Base-by-base conservation (phyloP, 1,140 invertebrate species). In the Drosophila littoralis region DNA sequence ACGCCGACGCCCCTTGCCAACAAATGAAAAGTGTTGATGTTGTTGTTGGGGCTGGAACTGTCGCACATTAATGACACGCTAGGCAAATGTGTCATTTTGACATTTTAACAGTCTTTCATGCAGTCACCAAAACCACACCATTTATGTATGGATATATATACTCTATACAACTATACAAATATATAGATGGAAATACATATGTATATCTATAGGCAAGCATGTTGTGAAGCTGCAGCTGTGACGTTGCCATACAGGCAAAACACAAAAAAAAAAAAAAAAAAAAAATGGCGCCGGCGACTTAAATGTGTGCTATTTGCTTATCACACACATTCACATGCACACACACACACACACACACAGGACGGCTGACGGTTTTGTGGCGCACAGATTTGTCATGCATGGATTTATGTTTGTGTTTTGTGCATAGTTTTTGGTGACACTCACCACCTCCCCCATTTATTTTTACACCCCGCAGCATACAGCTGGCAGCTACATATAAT, bases 21-120 rank as follows among this genome's bases (percentile, higher is more conserved):
- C 67, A 78, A 84, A 81, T 86, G 71, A 86, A 85, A 85, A 84
- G 13, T 38, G 10, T 38, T 48, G 36, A 42, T 59, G 46, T 28
- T 50, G 43, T 32, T 60, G 46, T 40, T 57, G 54, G 60, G 51
- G 60, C 58, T 52, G 58, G 15, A 74, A 70, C 83, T 89, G 84
- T 89, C 77, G 84, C 84, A 89, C 89, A 88, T 88, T 88, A 88
- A 88, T 88, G 84, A 89, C 85, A 89, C 81, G 80, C 85, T 89
- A 89, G 84, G 84, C 84, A 89, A 89, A 89, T 89, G 81, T 89
- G 84, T 89, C 84, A 89, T 89, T 88, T 89, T 89, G 84, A 89
- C 84, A 84, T 89, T 89, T 89, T 84, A 89, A 89, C 84, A 89
- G 84, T 89, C 84, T 89, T 84, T 89, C 84, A 89, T 89, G 80